A percentile compares a stretch with the other conserved stretches of the same genome.
These are phyloP conservation scores for Dipodomys merriami DNA, from an alignment of 2,113 vertebrate species.

Conservation along the genomic window DNA sequence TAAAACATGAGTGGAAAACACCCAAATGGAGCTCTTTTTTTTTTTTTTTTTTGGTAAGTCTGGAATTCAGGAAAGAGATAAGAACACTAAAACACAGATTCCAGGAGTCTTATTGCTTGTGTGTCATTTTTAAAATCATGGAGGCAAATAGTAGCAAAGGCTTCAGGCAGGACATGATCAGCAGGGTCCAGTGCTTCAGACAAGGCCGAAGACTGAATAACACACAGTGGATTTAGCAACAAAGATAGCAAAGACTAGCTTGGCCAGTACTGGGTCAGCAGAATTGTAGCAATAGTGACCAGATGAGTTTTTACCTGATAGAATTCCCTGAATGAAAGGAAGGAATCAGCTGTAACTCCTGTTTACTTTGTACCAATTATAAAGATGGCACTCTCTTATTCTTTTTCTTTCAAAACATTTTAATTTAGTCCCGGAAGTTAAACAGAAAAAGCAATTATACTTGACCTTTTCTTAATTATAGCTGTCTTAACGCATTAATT, in stretches of 20 bases:
- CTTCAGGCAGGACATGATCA: not conserved
- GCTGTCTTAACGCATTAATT: not conserved
- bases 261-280: not conserved
- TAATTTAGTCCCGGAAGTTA: conserved; percentile 44
- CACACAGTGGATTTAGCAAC: not conserved
- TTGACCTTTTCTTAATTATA: conserved; percentile 29
- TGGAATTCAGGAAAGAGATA: not conserved
- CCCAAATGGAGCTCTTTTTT: not conserved
- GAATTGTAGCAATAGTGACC: conserved; percentile 19
- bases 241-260: not conserved
- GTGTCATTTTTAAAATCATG: not conserved
- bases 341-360: not conserved
- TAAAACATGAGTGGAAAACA: not conserved
- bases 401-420: not conserved
- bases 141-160: not conserved
- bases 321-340: conserved; percentile 56
- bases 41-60: no score
- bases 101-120: not conserved
- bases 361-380: conserved; percentile 14
- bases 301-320: conserved; percentile 13
- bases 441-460: no score
- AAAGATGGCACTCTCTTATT: not conserved
- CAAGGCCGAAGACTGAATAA: not conserved
- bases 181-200: not conserved
- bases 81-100: not conserved